Evolutionary conservation across 35 echinoderm and acorn worm genomes (phyloP).

Genomic region (Apostichopus parvimensis): DNA sequence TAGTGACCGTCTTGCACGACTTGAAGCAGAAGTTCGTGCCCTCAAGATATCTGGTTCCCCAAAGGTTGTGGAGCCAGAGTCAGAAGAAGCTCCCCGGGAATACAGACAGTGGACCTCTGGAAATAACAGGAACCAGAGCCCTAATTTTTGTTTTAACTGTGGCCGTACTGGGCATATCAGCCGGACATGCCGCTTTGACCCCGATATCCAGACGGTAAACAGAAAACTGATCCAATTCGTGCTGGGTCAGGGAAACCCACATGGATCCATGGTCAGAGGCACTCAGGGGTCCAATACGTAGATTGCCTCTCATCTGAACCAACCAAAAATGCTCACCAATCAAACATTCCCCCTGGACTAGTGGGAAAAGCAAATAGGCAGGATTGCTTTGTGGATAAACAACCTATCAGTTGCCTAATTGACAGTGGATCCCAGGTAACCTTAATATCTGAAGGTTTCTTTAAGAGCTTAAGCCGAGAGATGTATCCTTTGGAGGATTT

Average conservation of each 20-base stretch:
- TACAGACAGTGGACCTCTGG: no score
- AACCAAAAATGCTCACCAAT: background rate
- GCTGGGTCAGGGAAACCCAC: conserved; percentile 63
- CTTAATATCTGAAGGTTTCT: conserved; percentile 50
- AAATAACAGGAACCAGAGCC: no score
- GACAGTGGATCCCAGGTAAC: conserved; percentile 84
- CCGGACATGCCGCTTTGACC: conserved; percentile 17
- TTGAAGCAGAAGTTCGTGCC: background rate
- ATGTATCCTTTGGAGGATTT: conserved; percentile 62
- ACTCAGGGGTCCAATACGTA: conserved; percentile 45
- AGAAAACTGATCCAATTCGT: conserved; percentile 49
- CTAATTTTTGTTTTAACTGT: no score
- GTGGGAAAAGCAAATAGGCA: conserved; percentile 50
- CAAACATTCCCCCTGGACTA: conserved; percentile 18
- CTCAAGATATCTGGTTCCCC: background rate
- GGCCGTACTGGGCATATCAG: conserved; percentile 41
- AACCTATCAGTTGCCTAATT: conserved; percentile 8
- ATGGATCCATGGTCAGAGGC: conserved; percentile 53
- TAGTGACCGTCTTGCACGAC: background rate
- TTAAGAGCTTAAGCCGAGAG: conserved; percentile 30
- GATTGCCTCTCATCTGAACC: background rate
- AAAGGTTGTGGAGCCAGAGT: no score
- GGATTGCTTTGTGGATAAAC: conserved; percentile 50
- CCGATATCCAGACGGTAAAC: conserved; percentile 37
- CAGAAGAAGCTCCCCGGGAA: no score